Evolutionary conservation across 2,113 vertebrate genomes (phyloP).

Genomic region (Panthera tigris): DNA sequence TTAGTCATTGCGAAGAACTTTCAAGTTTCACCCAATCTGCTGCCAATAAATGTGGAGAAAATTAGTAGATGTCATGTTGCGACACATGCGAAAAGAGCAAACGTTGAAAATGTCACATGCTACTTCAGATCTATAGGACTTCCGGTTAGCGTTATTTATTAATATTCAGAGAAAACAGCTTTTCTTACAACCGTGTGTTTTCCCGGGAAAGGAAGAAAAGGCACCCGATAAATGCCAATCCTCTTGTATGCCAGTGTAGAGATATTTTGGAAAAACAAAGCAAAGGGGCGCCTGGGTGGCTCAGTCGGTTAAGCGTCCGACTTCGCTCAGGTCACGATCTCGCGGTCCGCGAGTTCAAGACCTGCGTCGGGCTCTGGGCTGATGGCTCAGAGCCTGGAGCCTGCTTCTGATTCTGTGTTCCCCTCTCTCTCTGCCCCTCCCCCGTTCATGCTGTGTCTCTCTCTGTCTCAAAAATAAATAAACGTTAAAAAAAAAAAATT

Average conservation of each 20-base stretch:
- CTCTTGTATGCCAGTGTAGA: not conserved
- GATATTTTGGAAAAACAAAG: conserved; percentile 28
- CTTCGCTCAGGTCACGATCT: no score
- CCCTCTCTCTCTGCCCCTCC: no score
- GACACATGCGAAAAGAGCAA: conserved; percentile 38
- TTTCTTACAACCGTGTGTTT: not conserved
- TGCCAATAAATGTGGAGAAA: conserved; percentile 52
- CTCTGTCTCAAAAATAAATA: no score
- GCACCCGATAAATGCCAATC: not conserved
- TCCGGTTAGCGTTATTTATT: conserved; percentile 12
- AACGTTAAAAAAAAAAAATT: no score
- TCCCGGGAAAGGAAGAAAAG: not conserved
- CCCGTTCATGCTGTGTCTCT: no score
- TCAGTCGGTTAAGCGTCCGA: no score
- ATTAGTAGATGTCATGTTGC: conserved; percentile 35
- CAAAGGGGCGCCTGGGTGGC: not conserved
- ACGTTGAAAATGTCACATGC: not conserved
- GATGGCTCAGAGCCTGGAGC: no score
- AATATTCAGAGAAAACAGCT: conserved; percentile 14
- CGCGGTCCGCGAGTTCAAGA: no score
- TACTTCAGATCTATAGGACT: not conserved
- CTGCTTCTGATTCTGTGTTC: no score
- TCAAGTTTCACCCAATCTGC: conserved; percentile 42
- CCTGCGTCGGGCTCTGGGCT: no score
- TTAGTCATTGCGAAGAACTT: conserved; percentile 43